Evolutionary conservation across 2,888 invertebrate species (phyloP).

Genomic region (Apamea anceps): DNA sequence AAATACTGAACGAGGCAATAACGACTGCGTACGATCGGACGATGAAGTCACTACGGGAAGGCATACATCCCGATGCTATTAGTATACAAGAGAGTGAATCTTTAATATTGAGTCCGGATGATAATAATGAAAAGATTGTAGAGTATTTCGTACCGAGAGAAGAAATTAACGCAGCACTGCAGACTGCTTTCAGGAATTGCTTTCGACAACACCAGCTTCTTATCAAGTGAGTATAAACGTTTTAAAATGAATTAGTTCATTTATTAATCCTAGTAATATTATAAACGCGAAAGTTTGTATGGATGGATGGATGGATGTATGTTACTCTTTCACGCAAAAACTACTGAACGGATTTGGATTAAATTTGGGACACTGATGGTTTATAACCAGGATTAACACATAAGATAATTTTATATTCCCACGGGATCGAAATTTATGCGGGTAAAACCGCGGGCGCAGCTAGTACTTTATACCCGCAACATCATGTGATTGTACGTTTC

Average conservation of each 20-base stretch:
- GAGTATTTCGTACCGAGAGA: conserved; percentile 72
- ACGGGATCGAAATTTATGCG: too few species aligned
- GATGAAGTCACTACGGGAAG: conserved; percentile 73
- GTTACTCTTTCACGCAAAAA: too few species aligned
- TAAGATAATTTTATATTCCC: too few species aligned
- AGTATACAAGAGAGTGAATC: conserved; percentile 50
- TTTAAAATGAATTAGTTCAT: not conserved
- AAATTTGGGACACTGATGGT: too few species aligned
- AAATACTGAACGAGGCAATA: conserved; percentile 82
- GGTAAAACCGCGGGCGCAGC: too few species aligned
- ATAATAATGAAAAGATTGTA: conserved; percentile 74
- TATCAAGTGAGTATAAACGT: conserved; percentile 76
- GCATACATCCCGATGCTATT: conserved; percentile 58
- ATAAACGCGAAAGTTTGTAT: too few species aligned
- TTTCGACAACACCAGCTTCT: conserved; percentile 85
- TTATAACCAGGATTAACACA: too few species aligned
- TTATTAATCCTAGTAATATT: too few species aligned
- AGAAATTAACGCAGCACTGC: conserved; percentile 80
- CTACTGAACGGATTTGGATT: too few species aligned
- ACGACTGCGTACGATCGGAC: conserved; percentile 82
- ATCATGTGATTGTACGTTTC: not conserved
- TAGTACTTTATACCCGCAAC: too few species aligned
- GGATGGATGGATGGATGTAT: too few species aligned
- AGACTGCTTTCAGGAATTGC: conserved; percentile 78
- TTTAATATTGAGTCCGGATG: conserved; percentile 58